Evolutionary conservation across 2,888 invertebrate species (phyloP).

Genomic region (Parochlus steinenii): DNA sequence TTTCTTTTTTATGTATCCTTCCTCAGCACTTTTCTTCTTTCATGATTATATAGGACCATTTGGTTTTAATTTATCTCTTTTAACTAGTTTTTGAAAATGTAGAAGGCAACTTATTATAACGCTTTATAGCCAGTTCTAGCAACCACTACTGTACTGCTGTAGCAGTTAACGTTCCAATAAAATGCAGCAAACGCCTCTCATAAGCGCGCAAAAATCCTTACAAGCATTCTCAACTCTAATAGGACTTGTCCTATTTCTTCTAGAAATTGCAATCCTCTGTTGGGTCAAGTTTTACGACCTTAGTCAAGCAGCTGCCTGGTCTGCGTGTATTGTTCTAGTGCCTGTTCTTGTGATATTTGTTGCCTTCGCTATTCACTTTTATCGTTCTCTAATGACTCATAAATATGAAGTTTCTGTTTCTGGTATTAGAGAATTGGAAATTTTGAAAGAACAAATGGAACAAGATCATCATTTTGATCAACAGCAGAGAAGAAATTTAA

Average conservation of each 20-base stretch:
- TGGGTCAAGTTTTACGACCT: slow-evolving; percentile 93
- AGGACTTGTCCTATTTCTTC: slow-evolving; percentile 80
- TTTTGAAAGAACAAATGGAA: slow-evolving; percentile 72
- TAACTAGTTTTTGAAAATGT: too few relatives aligned
- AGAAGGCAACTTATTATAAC: too few relatives aligned
- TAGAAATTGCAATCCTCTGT: slow-evolving; percentile 90
- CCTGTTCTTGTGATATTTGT: slow-evolving; percentile 82
- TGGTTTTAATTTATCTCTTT: too few relatives aligned
- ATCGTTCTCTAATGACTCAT: slow-evolving; percentile 80
- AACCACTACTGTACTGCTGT: too few relatives aligned
- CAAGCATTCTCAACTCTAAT: slow-evolving; percentile 90
- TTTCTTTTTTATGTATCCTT: too few relatives aligned
- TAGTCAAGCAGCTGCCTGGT: slow-evolving; percentile 68
- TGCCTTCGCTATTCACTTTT: slow-evolving; percentile 90
- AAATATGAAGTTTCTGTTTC: slow-evolving; percentile 79
- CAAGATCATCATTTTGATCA: slow-evolving; percentile 42
- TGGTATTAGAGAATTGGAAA: slow-evolving; percentile 69
- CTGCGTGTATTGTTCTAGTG: slow-evolving; percentile 77
- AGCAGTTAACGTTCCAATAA: too few relatives aligned
- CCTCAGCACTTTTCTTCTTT: too few relatives aligned
- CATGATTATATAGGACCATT: too few relatives aligned
- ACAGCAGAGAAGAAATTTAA: slow-evolving; percentile 22
- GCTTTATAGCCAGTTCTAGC: too few relatives aligned
- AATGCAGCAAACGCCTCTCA: too few relatives aligned
- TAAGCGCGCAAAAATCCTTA: too few relatives aligned